Evolutionary conservation across 1,140 invertebrate species (phyloP).

Genomic region (Caenorhabditis latens): DNA sequence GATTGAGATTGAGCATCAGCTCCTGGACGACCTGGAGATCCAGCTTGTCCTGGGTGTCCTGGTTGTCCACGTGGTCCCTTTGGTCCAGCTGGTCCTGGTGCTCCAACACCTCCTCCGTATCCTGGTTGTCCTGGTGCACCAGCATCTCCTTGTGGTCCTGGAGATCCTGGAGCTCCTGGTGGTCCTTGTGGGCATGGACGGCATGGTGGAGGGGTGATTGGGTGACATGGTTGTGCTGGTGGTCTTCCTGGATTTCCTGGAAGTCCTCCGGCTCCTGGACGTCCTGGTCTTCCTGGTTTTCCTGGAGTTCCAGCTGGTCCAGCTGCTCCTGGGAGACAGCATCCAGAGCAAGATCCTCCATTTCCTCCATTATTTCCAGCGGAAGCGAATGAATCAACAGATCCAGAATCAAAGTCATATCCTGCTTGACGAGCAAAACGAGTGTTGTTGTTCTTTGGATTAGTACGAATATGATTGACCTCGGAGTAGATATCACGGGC

Average conservation of each 20-base stretch:
- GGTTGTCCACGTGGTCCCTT: constrained; percentile 57
- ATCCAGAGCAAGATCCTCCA: constrained; percentile 36
- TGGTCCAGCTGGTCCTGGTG: constrained; percentile 56
- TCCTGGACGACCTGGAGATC: constrained; percentile 38
- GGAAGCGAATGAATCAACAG: constrained; percentile 35
- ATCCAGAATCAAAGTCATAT: constrained; percentile 30
- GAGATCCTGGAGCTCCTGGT: constrained; percentile 50
- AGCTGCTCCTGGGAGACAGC: constrained; percentile 33
- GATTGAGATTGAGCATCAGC: constrained; percentile 30
- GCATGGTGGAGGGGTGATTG: constrained; percentile 42
- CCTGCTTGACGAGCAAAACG: constrained; percentile 27
- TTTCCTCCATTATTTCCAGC: not conserved
- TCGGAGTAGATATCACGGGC: constrained; percentile 76
- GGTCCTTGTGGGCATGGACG: constrained; percentile 59
- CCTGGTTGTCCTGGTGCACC: constrained; percentile 53
- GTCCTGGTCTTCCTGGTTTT: constrained; percentile 47
- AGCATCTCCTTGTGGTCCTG: constrained; percentile 52
- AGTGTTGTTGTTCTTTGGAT: constrained; percentile 41
- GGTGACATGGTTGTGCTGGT: constrained; percentile 32
- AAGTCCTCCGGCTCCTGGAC: constrained; percentile 24
- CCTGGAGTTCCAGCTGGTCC: constrained; percentile 44
- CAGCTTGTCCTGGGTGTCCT: constrained; percentile 31
- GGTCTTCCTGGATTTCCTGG: constrained; percentile 41
- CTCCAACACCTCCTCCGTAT: constrained; percentile 23
- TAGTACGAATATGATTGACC: constrained; percentile 66